Percentiles rank a stretch among this genome's conserved stretches.
These are phyloP conservation scores for Rugalucina vietnamica DNA, from an alignment of 2,888 invertebrate species.

Conservation along the genomic window DNA sequence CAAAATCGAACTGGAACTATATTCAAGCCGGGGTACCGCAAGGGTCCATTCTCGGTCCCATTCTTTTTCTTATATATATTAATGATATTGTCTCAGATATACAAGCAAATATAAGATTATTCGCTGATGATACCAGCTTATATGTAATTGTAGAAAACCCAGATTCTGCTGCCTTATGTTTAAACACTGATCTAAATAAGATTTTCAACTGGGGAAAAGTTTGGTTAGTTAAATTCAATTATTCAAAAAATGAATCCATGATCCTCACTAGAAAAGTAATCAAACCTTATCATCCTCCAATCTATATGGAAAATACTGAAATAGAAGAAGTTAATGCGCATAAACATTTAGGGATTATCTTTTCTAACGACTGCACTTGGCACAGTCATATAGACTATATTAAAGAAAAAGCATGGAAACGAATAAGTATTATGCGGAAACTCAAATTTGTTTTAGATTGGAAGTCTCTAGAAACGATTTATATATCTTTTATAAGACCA, in stretches of 20 bases:
- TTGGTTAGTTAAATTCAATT: slow-evolving; percentile 38
- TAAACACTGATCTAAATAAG: slow-evolving; percentile 2
- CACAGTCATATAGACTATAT: slow-evolving; percentile 14
- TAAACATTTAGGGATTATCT: slow-evolving; percentile 24
- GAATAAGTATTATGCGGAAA: background rate
- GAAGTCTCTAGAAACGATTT: background rate
- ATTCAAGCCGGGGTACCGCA: slow-evolving; percentile 10
- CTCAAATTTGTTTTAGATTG: background rate
- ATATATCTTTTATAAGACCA: background rate
- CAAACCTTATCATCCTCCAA: background rate
- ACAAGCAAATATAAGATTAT: slow-evolving; percentile 1
- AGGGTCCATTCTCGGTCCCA: background rate
- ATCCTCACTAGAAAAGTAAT: background rate
- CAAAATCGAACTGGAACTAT: background rate
- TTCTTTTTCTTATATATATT: slow-evolving; percentile 3
- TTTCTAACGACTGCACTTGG: slow-evolving; percentile 19
- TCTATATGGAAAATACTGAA: background rate
- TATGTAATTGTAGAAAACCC: slow-evolving; percentile 7
- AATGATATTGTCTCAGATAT: slow-evolving; percentile 27
- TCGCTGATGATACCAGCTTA: slow-evolving; percentile 31
- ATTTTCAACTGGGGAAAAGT: slow-evolving; percentile 11
- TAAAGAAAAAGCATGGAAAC: slow-evolving; percentile 9
- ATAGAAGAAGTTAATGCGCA: slow-evolving; percentile 3
- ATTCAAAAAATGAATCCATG: slow-evolving; percentile 19
- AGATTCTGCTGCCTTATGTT: background rate